These are phyloP conservation scores for Ceratotherium simum DNA, from an alignment of 2,113 vertebrate genomes.

Conservation along the genomic window DNA sequence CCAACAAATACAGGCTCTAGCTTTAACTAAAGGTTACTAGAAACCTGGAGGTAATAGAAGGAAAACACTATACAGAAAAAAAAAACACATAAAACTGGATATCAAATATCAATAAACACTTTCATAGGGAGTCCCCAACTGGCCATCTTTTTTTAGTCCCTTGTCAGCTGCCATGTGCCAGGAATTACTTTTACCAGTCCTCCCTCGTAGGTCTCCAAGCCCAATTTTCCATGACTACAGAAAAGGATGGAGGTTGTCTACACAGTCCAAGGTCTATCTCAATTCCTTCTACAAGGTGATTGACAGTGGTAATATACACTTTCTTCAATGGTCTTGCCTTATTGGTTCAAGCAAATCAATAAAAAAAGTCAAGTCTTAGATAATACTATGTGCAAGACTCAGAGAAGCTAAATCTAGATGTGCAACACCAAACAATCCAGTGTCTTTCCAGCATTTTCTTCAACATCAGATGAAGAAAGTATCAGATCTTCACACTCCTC, in stretches of 20 bases:
- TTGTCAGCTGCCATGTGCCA: background rate
- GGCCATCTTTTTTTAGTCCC: background rate
- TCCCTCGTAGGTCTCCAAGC: background rate
- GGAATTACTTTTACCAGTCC: background rate
- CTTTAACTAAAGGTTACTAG: background rate
- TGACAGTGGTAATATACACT: background rate
- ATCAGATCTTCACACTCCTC: background rate
- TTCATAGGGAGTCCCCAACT: background rate
- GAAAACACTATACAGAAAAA: background rate
- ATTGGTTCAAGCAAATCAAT: background rate
- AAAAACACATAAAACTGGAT: background rate
- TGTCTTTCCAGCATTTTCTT: background rate
- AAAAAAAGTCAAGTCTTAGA: background rate
- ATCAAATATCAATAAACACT: background rate
- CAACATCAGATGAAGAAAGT: background rate
- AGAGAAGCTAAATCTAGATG: background rate
- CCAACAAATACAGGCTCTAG: background rate
- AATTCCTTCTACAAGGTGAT: background rate
- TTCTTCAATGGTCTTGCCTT: background rate
- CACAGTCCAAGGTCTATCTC: background rate
- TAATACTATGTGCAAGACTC: background rate
- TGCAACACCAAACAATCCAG: background rate
- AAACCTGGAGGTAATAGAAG: background rate
- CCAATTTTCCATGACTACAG: background rate
- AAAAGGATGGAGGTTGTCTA: background rate